Evolutionary conservation across 2,113 vertebrate genomes (phyloP).

Genomic region (Periophthalmus modestus): DNA sequence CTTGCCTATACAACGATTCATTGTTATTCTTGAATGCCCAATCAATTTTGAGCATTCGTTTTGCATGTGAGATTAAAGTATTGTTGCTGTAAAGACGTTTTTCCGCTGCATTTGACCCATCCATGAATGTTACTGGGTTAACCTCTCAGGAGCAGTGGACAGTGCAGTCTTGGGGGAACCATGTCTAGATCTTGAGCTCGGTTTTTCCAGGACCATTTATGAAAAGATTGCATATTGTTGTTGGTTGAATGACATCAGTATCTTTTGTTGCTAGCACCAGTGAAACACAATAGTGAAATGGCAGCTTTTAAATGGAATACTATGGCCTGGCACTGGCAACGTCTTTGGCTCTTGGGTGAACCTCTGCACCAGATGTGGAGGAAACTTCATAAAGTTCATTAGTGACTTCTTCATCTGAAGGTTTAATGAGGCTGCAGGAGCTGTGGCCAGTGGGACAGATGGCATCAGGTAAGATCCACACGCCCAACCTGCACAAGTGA

Average conservation of each 20-base stretch:
- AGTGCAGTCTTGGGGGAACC: no score
- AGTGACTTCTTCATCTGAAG: slow-evolving; percentile 90
- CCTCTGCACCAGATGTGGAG: slow-evolving; percentile 83
- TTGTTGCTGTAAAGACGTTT: neutral
- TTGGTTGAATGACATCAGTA: neutral
- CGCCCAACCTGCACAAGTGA: slow-evolving; percentile 23
- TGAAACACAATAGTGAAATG: neutral
- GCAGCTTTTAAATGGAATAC: neutral
- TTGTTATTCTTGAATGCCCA: no score
- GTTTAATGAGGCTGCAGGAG: slow-evolving; percentile 94
- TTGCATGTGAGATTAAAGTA: no score
- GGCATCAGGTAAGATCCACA: slow-evolving; percentile 41
- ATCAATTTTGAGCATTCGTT: no score
- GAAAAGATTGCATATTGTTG: no score
- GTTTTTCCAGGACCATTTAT: no score
- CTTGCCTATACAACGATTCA: no score
- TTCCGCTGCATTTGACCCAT: neutral
- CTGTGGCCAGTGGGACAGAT: slow-evolving; percentile 80
- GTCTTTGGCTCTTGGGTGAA: slow-evolving; percentile 61
- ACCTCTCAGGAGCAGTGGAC: no score
- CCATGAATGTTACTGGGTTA: no score
- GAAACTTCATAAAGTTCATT: slow-evolving; percentile 86
- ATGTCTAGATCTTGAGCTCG: no score
- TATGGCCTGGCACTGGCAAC: slow-evolving; percentile 27
- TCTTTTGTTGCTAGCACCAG: neutral